Conservation (phyloP, 2,113 vertebrate species). For the Carassius gibelio region DNA sequence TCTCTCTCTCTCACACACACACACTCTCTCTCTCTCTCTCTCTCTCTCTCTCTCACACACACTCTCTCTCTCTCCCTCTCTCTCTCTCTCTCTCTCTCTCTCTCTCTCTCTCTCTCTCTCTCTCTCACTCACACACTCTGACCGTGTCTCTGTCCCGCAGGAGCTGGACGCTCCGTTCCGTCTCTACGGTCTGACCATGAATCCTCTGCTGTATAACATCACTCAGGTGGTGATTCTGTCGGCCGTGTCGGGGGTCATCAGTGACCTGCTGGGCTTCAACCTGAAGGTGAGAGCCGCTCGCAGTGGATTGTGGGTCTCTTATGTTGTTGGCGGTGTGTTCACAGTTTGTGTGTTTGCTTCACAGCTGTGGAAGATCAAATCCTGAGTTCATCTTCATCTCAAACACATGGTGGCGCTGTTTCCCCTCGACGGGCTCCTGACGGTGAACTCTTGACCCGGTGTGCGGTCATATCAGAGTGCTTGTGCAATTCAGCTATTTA, state of each 20-base stretch:
- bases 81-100: no score
- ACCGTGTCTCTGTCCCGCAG: constrained; percentile 63
- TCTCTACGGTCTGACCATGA: constrained; percentile 96
- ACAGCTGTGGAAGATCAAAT: constrained; percentile 99
- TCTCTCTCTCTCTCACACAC: no score
- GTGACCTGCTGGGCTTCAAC: constrained; percentile 96
- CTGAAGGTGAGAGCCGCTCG: constrained; percentile 82
- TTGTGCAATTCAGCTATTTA: constrained; percentile 95
- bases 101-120: no score
- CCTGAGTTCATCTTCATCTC: constrained; percentile 69
- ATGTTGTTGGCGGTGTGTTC: not conserved
- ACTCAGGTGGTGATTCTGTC: constrained; percentile 98
- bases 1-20: no score
- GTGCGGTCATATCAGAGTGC: constrained; percentile 76
- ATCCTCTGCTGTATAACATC: constrained; percentile 98
- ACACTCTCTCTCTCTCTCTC: no score
- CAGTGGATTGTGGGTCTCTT: not conserved
- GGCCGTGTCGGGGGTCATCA: constrained; percentile 97
- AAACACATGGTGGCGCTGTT: constrained; percentile 30
- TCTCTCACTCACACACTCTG: no score
- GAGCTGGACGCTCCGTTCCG: constrained; percentile 94
- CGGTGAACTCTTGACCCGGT: constrained; percentile 65
- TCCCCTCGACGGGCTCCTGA: constrained; percentile 47
- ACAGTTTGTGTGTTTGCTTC: constrained; percentile 28
- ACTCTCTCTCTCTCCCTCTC: no score